Base-by-base conservation (phyloP, 2,797 vertebrate species). In the Zenarchopterus dispar region DNA sequence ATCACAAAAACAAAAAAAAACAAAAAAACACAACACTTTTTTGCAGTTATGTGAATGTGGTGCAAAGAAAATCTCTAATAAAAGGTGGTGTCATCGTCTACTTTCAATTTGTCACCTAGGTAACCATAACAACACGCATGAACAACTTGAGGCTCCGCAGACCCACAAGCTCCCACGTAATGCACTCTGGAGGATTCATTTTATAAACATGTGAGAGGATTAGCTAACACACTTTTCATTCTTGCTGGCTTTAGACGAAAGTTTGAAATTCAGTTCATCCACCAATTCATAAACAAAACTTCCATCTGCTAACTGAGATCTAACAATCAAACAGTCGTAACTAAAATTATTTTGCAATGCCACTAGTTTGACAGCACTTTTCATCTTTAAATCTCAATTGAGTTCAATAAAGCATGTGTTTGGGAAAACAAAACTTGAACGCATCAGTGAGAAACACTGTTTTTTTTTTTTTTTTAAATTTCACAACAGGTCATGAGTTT, bases 241-340 rank as follows among this genome's bases (percentile, higher is more conserved):
- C 26, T 21, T 33, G 13, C 22, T 18, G 28, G n/a, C 31, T 42
- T 61, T 17, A 50, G 28, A 31, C 23, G 22, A 24, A 8, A 15
- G 16, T 28, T 24, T 45, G 15, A n/a, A 63, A 45, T 47, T 16
- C 4, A 39, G 46, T 54, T 54, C 44, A 36, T 50, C 41, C 9
- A 6, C 9, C 39, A 46, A 45, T 5, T 5, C 15, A 43, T 13
- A 17, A 24, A 36, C 0, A 6, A 17, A 17, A 47, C 44, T 28
- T 31, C 2, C 15, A 23, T n/a, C 42, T 39, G 10, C 31, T 56
- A 5, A 51, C 5, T 4, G 48, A 26, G 31, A 51, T 46, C 36
- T 33, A 5, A 10, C 24, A 6, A 33, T 15, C 13, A 23, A 46
- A n/a, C 11, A 33, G 2, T 10, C 22, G 13, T 4, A 19, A 16